Evolutionary conservation across 2,113 vertebrate genomes (phyloP).

Genomic region (Cyphotilapia sp.): DNA sequence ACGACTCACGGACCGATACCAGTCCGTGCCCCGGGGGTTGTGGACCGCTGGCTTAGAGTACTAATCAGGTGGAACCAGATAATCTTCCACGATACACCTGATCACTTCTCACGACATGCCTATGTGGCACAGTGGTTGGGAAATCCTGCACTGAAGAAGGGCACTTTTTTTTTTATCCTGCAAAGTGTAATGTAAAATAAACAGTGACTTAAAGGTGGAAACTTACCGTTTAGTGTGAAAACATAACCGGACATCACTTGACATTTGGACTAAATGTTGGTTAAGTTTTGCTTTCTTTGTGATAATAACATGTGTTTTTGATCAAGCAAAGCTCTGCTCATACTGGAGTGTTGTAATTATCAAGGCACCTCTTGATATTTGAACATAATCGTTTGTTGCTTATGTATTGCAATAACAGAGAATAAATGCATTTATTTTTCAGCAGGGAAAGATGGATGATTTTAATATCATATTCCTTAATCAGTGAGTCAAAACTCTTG

Average conservation of each 20-base stretch:
- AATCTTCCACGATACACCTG: not conserved
- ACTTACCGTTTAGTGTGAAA: not conserved
- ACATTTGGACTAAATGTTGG: not conserved
- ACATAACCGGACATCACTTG: not conserved
- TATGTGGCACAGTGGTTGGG: not conserved
- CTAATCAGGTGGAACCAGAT: not conserved
- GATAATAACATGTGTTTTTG: not conserved
- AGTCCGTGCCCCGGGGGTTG: not conserved
- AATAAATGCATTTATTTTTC: not conserved
- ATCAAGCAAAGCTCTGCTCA: not conserved
- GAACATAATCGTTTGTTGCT: not conserved
- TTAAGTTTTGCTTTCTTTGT: not conserved
- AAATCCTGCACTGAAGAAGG: not conserved
- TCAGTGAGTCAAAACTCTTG: not conserved
- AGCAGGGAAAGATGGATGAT: not conserved
- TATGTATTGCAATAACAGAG: not conserved
- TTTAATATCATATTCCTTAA: not conserved
- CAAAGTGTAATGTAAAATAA: not conserved
- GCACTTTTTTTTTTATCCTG: rapidly evolving
- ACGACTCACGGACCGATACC: rapidly evolving
- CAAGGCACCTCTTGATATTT: not conserved
- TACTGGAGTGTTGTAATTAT: not conserved
- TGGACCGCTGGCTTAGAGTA: not conserved
- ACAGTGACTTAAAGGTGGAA: not conserved
- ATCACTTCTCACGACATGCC: not conserved